Conservation (phyloP, 2,888 invertebrate genomes). For the Gryllus longicercus region DNA sequence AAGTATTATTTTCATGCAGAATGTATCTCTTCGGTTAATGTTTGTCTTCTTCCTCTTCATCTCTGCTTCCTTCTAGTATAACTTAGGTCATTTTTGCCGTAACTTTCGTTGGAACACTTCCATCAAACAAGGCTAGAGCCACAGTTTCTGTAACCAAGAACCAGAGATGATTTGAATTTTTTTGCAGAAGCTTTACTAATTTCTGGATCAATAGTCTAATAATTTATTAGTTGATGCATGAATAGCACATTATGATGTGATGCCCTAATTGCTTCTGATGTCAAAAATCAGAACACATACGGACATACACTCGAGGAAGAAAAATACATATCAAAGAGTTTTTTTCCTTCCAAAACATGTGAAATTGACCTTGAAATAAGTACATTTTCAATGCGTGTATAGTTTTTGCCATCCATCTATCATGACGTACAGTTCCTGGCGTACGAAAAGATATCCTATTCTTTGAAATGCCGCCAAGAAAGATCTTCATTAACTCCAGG, state of each 20-base stretch:
- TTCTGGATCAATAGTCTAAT: neutral
- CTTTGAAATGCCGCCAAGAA: neutral
- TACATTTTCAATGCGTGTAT: conserved; percentile 30
- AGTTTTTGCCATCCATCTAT: neutral
- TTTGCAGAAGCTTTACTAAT: neutral
- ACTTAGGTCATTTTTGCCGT: conserved; percentile 21
- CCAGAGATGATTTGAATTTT: neutral
- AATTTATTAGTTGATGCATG: neutral
- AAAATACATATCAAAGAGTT: conserved; percentile 26
- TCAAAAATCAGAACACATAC: neutral
- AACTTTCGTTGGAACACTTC: neutral
- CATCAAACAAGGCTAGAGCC: neutral
- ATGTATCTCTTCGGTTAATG: no score
- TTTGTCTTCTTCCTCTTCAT: neutral
- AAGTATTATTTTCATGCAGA: no score
- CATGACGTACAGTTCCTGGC: neutral
- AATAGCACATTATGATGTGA: neutral
- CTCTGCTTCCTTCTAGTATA: neutral
- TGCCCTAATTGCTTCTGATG: neutral
- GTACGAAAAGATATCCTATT: neutral
- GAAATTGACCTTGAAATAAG: conserved; percentile 32
- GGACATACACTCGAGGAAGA: neutral
- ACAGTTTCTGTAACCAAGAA: neutral
- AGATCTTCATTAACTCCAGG: neutral
- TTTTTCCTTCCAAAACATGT: neutral